Evolutionary conservation across 53 echinoderm and acorn worm species (phyloP), one percentile per base, ranked within the genome.

Genomic region (Echinometra lucunter): DNA sequence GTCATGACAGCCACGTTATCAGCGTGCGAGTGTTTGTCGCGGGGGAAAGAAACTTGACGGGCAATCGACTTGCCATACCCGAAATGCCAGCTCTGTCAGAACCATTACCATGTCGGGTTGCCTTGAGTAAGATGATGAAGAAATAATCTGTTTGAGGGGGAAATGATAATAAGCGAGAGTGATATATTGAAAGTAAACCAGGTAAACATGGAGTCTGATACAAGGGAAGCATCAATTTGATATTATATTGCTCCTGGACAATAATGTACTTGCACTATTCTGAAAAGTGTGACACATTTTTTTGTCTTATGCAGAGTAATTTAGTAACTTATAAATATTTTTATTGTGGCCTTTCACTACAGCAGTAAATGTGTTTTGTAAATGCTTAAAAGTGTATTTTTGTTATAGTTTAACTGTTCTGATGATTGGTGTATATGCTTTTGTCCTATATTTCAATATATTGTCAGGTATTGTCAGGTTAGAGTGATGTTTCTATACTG

Each of bases 101-200:
- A 0, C 78, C 78, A 78, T 78, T 78, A 78, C 78, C 7, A 19
- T 23, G 4, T 38, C 38, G 23, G 44, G 38, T 40, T 78, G 78
- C 78, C 78, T 78, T 78, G 78, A 78, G 42, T 78, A 78, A 40
- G 78, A 78, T 78, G 78, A 78, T 78, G 78, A 78, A 78, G 78
- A 78, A 78, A 78, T 78, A 78, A 78, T 78, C 78, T 78, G 5
- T 38, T 78, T 38, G 78, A 37, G 74, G 42, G 42, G 42, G 42
- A 38, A 23, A 78, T 78, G 42, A 78, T 38, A 78, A 38, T 40
- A 78, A 40, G 28, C 42, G 78, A 78, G 6, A 42, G 38, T 78
- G 42, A 38, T 78, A 78, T 78, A 78, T 42, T 78, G 19, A 8
- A 78, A 23, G 78, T 40, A 42, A 7, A 78, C 78, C 38, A 42